Conservation (phyloP, 2,888 invertebrate genomes). For the Tyria jacobaeae region DNA sequence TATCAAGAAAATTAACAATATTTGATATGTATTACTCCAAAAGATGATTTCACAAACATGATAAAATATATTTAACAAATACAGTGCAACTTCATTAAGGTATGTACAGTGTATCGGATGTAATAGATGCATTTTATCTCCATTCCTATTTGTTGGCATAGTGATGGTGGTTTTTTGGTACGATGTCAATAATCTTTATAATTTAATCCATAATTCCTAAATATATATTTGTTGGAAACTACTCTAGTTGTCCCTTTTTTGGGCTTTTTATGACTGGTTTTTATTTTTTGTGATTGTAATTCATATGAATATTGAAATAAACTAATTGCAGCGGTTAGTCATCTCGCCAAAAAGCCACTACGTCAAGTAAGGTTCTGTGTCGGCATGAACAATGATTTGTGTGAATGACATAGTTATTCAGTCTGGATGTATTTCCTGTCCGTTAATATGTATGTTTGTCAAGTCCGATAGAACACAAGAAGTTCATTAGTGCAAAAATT, state of each 20-base stretch:
- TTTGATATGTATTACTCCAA: constrained; percentile 11
- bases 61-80: too few species aligned
- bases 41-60: too few species aligned
- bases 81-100: too few species aligned
- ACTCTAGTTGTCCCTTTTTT: too few species aligned
- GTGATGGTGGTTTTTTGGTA: constrained; percentile 18
- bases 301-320: neutral
- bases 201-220: neutral
- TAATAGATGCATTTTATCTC: constrained; percentile 45
- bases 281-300: neutral
- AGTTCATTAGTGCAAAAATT: neutral
- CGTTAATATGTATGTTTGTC: neutral
- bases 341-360: neutral
- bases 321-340: too few species aligned
- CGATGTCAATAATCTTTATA: constrained; percentile 7
- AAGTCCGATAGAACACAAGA: neutral
- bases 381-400: neutral
- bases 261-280: neutral
- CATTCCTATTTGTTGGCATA: constrained; percentile 48
- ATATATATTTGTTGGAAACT: too few species aligned
- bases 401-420: neutral
- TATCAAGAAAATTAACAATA: neutral
- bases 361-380: neutral
- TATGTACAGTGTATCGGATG: constrained; percentile 21
- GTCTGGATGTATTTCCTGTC: neutral